A percentile compares a stretch with the other conserved stretches of the same genome.
These are phyloP conservation scores for Metacarcinus magister DNA, from an alignment of 2,888 invertebrate species.

Conservation along the genomic window DNA sequence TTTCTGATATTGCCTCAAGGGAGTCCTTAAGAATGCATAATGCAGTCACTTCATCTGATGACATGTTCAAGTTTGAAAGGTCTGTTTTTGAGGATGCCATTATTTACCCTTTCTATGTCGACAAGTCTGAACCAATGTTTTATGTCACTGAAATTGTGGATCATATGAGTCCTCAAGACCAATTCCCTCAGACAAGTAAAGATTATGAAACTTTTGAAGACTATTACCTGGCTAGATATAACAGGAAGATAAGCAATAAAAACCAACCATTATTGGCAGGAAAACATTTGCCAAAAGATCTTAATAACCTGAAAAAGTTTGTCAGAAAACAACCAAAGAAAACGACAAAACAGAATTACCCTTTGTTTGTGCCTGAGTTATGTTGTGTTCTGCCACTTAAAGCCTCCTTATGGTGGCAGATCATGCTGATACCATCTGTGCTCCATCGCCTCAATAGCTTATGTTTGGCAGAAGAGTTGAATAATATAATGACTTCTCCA, in stretches of 20 bases:
- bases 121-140: constrained; percentile 83
- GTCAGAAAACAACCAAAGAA: neutral
- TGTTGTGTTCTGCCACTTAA: constrained; percentile 88
- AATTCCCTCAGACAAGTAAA: constrained; percentile 87
- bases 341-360: constrained; percentile 26
- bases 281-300: constrained; percentile 87
- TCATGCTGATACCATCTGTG: constrained; percentile 92
- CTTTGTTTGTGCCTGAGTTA: constrained; percentile 93
- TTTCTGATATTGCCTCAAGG: neutral
- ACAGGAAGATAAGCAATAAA: constrained; percentile 87
- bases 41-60: neutral
- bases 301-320: constrained; percentile 86
- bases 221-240: constrained; percentile 92
- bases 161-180: constrained; percentile 88
- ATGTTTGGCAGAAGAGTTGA: constrained; percentile 90
- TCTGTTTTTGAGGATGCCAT: constrained; percentile 87
- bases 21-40: constrained; percentile 5
- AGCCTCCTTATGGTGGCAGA: constrained; percentile 92
- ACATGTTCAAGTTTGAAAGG: constrained; percentile 84
- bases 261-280: constrained; percentile 93
- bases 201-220: constrained; percentile 88
- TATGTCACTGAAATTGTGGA: constrained; percentile 84
- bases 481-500: constrained; percentile 86
- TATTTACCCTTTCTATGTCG: constrained; percentile 83
- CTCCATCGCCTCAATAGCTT: constrained; percentile 91